phyloP scores from a whole-genome alignment of 2,113 vertebrate genomes.

The Camelus bactrianus region DNA sequence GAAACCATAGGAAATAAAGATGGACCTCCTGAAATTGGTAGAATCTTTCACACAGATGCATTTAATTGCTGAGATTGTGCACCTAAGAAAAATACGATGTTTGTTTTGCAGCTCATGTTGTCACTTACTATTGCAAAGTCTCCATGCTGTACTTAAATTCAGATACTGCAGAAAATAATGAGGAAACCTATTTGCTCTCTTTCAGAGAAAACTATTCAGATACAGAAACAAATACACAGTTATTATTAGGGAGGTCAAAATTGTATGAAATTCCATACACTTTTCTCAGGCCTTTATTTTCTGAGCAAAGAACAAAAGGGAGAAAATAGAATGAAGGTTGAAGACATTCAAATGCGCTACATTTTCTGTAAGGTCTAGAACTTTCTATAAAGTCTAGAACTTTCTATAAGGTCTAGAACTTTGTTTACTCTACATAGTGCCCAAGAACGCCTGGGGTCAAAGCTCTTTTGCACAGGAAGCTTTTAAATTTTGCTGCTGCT shows the following conservation, averaged over 20 bases:
- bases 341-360: background rate
- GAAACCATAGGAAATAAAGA: background rate
- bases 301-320: background rate
- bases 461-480: background rate
- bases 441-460: background rate
- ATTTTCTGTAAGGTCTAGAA: background rate
- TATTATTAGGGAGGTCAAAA: background rate
- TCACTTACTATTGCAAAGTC: background rate
- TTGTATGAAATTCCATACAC: background rate
- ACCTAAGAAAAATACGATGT: background rate
- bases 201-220: background rate
- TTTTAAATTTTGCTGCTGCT: background rate
- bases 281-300: background rate
- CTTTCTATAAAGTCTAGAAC: background rate
- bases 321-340: background rate
- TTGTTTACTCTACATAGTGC: background rate
- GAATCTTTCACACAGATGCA: background rate
- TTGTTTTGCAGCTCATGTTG: constrained; percentile 16
- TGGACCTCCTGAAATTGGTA: background rate
- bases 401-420: background rate
- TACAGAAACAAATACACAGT: background rate
- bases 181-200: background rate
- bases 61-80: background rate
- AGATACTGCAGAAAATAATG: background rate
- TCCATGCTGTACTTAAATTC: background rate